phyloP scores from a whole-genome alignment of 1,140 invertebrate species.

The Tetraneura akinire region DNA sequence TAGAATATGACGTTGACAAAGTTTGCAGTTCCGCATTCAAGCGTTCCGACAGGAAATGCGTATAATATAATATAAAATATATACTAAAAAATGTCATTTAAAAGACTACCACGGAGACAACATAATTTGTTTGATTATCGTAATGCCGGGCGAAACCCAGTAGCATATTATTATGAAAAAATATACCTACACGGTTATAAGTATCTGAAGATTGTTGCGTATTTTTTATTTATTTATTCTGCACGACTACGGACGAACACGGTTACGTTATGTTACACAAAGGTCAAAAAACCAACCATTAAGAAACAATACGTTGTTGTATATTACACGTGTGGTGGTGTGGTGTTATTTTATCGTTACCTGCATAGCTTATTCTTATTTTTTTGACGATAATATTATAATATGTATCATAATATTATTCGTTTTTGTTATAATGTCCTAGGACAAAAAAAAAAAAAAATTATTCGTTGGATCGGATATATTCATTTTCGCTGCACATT shows the following conservation, averaged over 20 bases:
- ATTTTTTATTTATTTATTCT: background rate
- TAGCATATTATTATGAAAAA: constrained; percentile 33
- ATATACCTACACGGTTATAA: background rate
- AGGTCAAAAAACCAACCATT: constrained; percentile 45
- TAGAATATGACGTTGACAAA: constrained; percentile 33
- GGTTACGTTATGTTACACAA: background rate
- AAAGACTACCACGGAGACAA: background rate
- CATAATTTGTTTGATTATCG: constrained; percentile 24
- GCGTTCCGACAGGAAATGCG: constrained; percentile 38
- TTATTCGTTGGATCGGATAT: background rate
- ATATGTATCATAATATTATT: no score
- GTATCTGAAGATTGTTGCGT: background rate
- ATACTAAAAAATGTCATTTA: constrained; percentile 29
- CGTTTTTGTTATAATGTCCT: background rate
- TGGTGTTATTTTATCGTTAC: background rate
- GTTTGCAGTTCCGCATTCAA: constrained; percentile 1
- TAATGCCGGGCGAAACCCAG: background rate
- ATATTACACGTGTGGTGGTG: no score
- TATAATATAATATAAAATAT: no score
- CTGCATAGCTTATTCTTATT: no score
- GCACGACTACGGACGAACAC: constrained; percentile 28
- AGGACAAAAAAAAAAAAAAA: no score
- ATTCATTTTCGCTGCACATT: background rate
- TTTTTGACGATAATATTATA: no score
- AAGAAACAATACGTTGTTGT: constrained; percentile 18